These are phyloP conservation scores for Drosophila micromelanica DNA, from an alignment of 1,140 invertebrate genomes.

Conservation along the genomic window DNA sequence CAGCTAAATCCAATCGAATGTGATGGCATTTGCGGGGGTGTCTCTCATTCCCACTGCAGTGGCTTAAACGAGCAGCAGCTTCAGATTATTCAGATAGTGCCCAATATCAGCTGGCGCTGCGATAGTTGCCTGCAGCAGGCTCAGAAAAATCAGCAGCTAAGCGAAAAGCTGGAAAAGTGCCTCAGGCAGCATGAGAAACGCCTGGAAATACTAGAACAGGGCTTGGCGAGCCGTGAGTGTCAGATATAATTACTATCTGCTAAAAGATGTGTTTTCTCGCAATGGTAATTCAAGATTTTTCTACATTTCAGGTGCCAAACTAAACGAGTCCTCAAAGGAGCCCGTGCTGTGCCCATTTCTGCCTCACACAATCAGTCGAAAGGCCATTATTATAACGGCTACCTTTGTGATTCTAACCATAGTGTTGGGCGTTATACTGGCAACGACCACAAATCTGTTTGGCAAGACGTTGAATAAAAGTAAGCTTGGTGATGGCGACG, in stretches of 20 bases:
- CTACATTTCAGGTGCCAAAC: conserved; percentile 45
- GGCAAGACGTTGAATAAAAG: conserved; percentile 70
- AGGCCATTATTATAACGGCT: conserved; percentile 62
- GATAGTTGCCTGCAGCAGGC: conserved; percentile 23
- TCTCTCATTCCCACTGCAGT: conserved; percentile 36
- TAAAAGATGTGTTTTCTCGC: not conserved
- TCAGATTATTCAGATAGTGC: conserved; percentile 12
- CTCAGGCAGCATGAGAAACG: conserved; percentile 60
- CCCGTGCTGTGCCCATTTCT: conserved; percentile 59
- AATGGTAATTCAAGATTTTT: not conserved
- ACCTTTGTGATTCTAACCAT: conserved; percentile 56
- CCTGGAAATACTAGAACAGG: conserved; percentile 46
- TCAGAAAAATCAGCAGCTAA: conserved; percentile 10
- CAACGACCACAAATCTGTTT: conserved; percentile 64
- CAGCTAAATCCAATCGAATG: conserved; percentile 29
- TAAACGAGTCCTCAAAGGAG: conserved; percentile 36
- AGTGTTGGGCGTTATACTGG: conserved; percentile 54
- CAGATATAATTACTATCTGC: not conserved
- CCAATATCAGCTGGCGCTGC: conserved; percentile 48
- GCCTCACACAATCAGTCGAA: conserved; percentile 57
- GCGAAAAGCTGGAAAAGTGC: conserved; percentile 38
- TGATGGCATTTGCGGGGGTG: conserved; percentile 18
- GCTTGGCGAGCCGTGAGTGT: conserved; percentile 41
- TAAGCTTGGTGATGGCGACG: conserved; percentile 83
- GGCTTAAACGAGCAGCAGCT: conserved; percentile 26